phyloP scores from a whole-genome alignment of 2,888 invertebrate genomes.

The Tetropium fuscum region DNA sequence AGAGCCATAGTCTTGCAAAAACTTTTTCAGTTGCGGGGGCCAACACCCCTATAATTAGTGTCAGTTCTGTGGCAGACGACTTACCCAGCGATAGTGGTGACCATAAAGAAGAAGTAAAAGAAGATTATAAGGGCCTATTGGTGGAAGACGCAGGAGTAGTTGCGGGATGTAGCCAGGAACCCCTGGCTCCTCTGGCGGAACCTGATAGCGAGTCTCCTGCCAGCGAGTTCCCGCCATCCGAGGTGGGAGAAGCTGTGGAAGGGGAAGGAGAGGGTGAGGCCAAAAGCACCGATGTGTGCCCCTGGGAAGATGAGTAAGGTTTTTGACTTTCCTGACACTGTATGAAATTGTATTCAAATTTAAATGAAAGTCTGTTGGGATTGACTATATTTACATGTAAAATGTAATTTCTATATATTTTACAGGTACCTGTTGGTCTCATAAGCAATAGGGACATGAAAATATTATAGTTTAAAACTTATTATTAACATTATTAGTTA shows the following conservation, averaged over 20 bases:
- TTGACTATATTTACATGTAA: neutral
- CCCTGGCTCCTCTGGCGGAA: slow-evolving; percentile 76
- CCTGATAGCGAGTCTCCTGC: slow-evolving; percentile 78
- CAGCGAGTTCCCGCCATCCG: slow-evolving; percentile 70
- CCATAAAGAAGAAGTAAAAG: slow-evolving; percentile 36
- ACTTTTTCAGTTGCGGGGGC: slow-evolving; percentile 63
- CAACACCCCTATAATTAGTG: slow-evolving; percentile 75
- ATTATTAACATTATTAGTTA: no score
- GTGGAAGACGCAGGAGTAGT: slow-evolving; percentile 52
- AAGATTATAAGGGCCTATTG: slow-evolving; percentile 14
- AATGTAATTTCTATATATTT: no score
- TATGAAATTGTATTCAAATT: slow-evolving; percentile 13
- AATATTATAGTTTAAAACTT: no score
- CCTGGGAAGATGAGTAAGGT: slow-evolving; percentile 97
- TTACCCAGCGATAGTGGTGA: slow-evolving; percentile 47
- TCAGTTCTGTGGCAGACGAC: slow-evolving; percentile 79
- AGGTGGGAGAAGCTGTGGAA: slow-evolving; percentile 26
- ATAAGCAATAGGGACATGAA: no score
- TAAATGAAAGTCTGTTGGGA: slow-evolving; percentile 1
- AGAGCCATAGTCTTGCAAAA: slow-evolving; percentile 63
- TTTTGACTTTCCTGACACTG: slow-evolving; percentile 18
- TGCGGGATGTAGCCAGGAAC: slow-evolving; percentile 52
- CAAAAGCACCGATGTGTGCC: slow-evolving; percentile 88
- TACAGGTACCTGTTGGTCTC: no score
- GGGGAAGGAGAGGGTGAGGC: slow-evolving; percentile 61